These are phyloP conservation scores for Labrus mixtus DNA, from an alignment of 2,113 vertebrate genomes.

Conservation along the genomic window DNA sequence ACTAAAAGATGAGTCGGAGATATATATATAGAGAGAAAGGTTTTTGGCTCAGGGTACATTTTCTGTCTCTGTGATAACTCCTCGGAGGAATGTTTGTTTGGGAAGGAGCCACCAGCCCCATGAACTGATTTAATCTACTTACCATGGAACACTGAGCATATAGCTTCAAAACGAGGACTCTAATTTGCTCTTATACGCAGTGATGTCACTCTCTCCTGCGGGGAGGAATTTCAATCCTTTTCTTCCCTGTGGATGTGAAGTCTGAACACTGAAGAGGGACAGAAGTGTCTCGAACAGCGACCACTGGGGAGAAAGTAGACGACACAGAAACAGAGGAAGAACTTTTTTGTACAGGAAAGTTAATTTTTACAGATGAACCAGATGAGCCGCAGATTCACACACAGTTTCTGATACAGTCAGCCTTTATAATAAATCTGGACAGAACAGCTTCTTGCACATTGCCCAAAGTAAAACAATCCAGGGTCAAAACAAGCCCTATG, in stretches of 20 bases:
- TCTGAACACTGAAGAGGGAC: background rate
- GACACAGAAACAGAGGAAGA: no score
- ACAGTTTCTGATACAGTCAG: no score
- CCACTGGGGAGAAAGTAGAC: no score
- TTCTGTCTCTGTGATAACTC: slow-evolving; percentile 42
- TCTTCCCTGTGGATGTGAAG: slow-evolving; percentile 1
- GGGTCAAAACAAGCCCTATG: no score
- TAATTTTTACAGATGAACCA: no score
- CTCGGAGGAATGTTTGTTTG: slow-evolving; percentile 71
- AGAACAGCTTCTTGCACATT: no score
- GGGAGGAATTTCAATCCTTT: slow-evolving; percentile 40
- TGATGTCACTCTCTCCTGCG: slow-evolving; percentile 57
- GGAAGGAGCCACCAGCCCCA: slow-evolving; percentile 43
- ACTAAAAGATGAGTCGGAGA: background rate
- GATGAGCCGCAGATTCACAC: background rate
- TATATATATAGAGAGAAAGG: background rate
- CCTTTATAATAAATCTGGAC: no score
- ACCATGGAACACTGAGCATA: slow-evolving; percentile 66
- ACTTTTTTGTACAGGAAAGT: no score
- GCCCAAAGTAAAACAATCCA: no score
- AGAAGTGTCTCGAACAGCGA: background rate
- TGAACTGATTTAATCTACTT: slow-evolving; percentile 67
- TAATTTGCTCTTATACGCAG: slow-evolving; percentile 54
- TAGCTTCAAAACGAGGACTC: slow-evolving; percentile 62
- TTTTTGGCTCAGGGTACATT: slow-evolving; percentile 28